phyloP scores from a whole-genome alignment of 2,797 vertebrate genomes.

The Gymnocypris eckloni region DNA sequence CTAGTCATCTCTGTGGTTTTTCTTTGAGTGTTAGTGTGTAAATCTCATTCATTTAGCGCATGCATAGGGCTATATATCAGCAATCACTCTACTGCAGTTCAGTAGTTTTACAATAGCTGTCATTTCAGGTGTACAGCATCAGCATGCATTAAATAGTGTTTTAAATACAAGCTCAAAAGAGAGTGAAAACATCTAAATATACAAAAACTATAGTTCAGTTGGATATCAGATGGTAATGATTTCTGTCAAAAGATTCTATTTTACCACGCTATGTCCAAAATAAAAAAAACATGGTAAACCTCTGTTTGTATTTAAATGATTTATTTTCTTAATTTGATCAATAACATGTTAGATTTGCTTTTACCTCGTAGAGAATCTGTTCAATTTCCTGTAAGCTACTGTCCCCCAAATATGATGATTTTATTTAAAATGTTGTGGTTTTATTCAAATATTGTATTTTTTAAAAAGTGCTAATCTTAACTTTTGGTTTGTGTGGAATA shows the following conservation, averaged over 20 bases:
- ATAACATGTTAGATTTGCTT: background rate
- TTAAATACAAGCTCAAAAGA: background rate
- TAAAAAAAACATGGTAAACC: background rate
- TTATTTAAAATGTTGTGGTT: background rate
- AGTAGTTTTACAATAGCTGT: conserved; percentile 22
- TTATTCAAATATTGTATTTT: background rate
- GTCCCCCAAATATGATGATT: background rate
- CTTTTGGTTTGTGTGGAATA: background rate
- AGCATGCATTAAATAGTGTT: conserved; percentile 11
- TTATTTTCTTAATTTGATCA: background rate
- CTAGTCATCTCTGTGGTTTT: conserved; percentile 21
- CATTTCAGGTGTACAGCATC: conserved; percentile 19
- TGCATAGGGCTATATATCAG: conserved; percentile 44
- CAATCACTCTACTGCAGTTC: background rate
- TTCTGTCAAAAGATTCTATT: background rate
- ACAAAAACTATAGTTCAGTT: background rate
- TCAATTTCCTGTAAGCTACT: background rate
- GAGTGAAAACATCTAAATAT: background rate
- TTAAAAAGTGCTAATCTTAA: background rate
- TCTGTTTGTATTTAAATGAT: conserved; percentile 9
- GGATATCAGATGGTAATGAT: conserved; percentile 3
- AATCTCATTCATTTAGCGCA: conserved; percentile 4
- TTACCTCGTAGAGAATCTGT: background rate
- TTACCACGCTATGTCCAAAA: conserved; percentile 12
- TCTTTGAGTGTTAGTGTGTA: conserved; percentile 17